Evolutionary conservation across 2,888 invertebrate species (phyloP), one percentile per base, ranked within the genome.

Genomic region (Limenitis camilla): DNA sequence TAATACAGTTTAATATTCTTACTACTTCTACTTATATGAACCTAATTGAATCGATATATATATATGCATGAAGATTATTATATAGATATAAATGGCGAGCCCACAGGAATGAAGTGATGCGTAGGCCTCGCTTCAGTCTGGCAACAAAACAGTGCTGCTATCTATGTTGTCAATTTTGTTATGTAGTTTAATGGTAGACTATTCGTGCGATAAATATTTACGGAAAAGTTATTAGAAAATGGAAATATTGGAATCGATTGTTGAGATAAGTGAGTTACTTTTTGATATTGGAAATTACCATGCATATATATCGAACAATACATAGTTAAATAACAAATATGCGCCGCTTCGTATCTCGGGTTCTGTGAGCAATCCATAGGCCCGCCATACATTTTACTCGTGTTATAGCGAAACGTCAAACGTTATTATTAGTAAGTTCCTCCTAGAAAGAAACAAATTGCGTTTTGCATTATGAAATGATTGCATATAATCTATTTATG

Each of bases 91-190:
- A 63, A 67, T 58, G 56, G 61, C 45, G 59, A 60, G 61, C 61
- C 59, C 61, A 63, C 58, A 58, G 51, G 59, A 65, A 66, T 68
- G 74, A 77, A 77, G 72, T 72, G 78, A 81, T 81, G 80, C 82
- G 80, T 82, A 82, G 72, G 74, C 71, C 77, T 87, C 86, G 88
- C 79, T 88, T 88, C 88, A 86, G 80, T 81, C 82, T 82, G 81
- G 84, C 80, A 87, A 86, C 87, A 82, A 84, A 87, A 86, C 84
- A 78, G 89, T 90, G 90, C 89, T 91, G 93, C 93, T 92, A 91
- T 90, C 93, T 93, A 89, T 90, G 91, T 91, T 93, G 93, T 93
- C 93, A 93, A 92, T 92, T 92, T 82, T 83, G 81, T 80, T 81
- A 81, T 78, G 78, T 76, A 82, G 78, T 73, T 64, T 89, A 90